Evolutionary conservation across 2,888 invertebrate species (phyloP), one percentile per base, ranked within the genome.

Genomic region (Encarsia formosa): DNA sequence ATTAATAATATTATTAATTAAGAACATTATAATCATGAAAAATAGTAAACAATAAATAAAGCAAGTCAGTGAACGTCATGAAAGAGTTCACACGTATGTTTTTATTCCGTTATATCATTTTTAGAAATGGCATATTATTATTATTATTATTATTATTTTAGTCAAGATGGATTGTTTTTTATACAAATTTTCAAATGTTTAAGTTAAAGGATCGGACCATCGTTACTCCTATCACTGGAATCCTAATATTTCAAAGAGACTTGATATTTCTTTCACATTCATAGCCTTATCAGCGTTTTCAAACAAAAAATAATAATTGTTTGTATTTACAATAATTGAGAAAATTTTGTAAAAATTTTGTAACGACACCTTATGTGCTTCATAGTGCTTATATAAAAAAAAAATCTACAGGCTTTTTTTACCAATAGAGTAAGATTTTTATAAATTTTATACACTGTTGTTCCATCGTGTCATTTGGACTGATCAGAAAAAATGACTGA

Each of bases 171-270:
- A 67, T 63, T 68, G 66, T 66, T 63, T 61, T 61, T 62, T 64
- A 58, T 62, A 62, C 65, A 63, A 59, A 63, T 59, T 51, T 43
- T 54, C 49, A 61, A 59, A 58, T 61, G 56, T 63, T 65, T 64
- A 64, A 60, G 57, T 67, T 65, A 56, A 62, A 65, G 53, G 61
- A 65, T 68, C 67, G 65, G 62, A 63, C 62, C 63, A 65, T 66
- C 61, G 66, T 63, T 57, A 62, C 63, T 62, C 65, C 61, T 52
- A 46, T 29, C 8, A 29, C 8, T 29, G 13, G 29, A 29, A 29
- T 29, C 29, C 8, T 29, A 29, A 13, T 29, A 29, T 29, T 29
- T 29, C 29, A 29, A 29, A 9, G 8, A 29, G 8, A 37, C 19
- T 15, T 31, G 18, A 19, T 31, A 38, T 45, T 38, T 43, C 19